Base-by-base conservation (phyloP, 2,113 vertebrate genomes). In the Trematocara macrostoma region DNA sequence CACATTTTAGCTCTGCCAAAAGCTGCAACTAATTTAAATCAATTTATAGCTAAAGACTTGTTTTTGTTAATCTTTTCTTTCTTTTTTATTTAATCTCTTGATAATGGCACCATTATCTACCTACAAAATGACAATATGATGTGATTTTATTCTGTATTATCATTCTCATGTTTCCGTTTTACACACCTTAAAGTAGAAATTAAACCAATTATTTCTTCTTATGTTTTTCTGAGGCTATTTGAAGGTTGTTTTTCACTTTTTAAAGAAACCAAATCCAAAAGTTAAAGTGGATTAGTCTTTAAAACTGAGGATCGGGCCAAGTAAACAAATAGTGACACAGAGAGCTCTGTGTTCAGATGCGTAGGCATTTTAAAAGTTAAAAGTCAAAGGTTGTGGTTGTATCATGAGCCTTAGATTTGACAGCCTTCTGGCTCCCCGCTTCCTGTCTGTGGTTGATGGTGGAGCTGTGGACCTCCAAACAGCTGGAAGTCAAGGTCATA, bases 401-500 rank as follows among this genome's bases (percentile, higher is more conserved):
- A 87, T 91, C 87, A 87, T 79, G 12, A 79, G 84, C 53, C 74
- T 81, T 47, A 29, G 78, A 47, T 79, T 84, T 88, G 92, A 93
- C 90, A 78, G 86, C 86, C 83, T 83, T 52, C 83, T 90, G 91
- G 82, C 88, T 94, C 90, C 82, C 84, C 81, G 18, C 91, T 94
- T 93, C 89, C 90, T 91, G 93, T 92, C 57, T 93, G 90, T 91
- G 91, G 94, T 88, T 12, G 86, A 85, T 87, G 89, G 90, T 76
- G n/a, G 45, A 76, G 89, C 83, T 83, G 88, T 84, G 83, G 90
- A 86, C 40, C 84, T 83, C 51, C 71, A 81, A 93, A 92, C 92
- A 93, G 93, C 91, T 95, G 92, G 91, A 87, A 87, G 87, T 91
- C 82, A 76, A 86, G 91, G 90, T 93, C 90, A 92, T 2, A 78